These are phyloP conservation scores for Hypanus sabinus DNA, from an alignment of 2,113 vertebrate species.

Conservation along the genomic window DNA sequence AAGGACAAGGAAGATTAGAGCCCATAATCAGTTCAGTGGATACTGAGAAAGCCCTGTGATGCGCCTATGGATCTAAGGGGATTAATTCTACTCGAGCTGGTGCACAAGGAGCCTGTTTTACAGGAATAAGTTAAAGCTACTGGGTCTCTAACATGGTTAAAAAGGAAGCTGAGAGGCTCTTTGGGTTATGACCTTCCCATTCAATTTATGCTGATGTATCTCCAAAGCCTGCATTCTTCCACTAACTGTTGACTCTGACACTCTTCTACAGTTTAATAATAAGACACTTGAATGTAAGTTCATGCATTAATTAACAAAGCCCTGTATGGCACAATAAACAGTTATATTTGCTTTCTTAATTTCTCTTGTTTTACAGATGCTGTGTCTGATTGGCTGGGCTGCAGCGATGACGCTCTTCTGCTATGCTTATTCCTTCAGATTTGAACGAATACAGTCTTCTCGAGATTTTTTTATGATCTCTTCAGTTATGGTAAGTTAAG, in stretches of 20 bases:
- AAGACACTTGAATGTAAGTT: not conserved
- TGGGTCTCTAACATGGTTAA: not conserved
- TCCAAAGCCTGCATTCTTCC: no score
- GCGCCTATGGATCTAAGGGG: not conserved
- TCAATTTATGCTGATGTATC: no score
- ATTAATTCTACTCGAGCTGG: not conserved
- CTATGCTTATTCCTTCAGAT: conserved; percentile 82
- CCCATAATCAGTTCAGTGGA: not conserved
- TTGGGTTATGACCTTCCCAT: no score
- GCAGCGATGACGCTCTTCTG: conserved; percentile 85
- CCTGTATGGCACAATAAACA: not conserved
- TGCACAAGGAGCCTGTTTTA: not conserved
- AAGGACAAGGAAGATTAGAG: not conserved
- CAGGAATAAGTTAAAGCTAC: not conserved
- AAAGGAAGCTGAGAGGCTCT: no score
- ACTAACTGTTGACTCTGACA: not conserved
- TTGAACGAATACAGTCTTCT: conserved; percentile 77
- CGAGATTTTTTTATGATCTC: conserved; percentile 88
- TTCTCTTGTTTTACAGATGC: conserved; percentile 57
- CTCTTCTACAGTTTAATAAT: not conserved
- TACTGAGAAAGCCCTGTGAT: not conserved
- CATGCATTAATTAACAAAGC: not conserved
- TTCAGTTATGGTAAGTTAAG: conserved; percentile 81
- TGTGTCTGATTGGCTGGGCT: conserved; percentile 78
- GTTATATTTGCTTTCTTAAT: not conserved